phyloP scores from a whole-genome alignment of 2,797 vertebrate species.

The Cephalopachus bancanus region DNA sequence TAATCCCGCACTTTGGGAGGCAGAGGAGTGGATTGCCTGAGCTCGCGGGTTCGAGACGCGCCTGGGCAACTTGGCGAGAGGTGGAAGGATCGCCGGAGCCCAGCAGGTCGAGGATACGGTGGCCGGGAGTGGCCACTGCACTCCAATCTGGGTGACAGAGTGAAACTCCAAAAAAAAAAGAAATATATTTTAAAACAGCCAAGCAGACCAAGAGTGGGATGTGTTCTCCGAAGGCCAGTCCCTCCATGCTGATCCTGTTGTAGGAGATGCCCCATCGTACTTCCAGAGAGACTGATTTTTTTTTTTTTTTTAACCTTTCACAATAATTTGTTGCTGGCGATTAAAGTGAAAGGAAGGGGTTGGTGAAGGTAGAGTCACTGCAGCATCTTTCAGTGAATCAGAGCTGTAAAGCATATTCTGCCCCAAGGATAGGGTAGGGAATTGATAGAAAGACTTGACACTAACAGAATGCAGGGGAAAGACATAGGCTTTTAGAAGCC shows the following conservation, averaged over 20 bases:
- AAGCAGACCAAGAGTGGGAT: background rate
- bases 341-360: constrained; percentile 31
- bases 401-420: background rate
- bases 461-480: background rate
- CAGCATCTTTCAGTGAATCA: background rate
- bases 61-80: no score
- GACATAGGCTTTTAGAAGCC: background rate
- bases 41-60: no score
- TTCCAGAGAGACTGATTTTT: background rate
- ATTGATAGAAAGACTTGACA: background rate
- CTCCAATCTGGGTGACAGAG: no score
- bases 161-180: no score
- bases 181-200: background rate
- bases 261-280: background rate
- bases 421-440: background rate
- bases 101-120: no score
- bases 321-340: background rate
- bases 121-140: no score
- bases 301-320: constrained; percentile 29
- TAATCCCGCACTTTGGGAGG: no score
- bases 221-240: background rate
- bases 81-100: no score
- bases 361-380: constrained; percentile 34
- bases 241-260: background rate
- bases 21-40: no score